These are phyloP conservation scores for Lucinisca nassula DNA, from an alignment of 2,888 invertebrate genomes.

Conservation along the genomic window DNA sequence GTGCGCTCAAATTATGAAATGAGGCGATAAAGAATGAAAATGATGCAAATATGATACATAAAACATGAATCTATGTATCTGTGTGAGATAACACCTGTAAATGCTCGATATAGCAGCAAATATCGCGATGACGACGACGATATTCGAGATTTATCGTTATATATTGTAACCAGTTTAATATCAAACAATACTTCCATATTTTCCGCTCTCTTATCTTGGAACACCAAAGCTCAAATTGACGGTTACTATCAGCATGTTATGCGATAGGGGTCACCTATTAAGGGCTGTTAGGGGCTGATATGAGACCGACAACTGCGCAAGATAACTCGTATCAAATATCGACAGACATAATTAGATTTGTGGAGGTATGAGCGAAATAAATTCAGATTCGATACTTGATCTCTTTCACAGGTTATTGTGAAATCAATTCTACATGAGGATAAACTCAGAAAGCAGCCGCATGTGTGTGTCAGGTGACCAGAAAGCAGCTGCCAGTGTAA, in stretches of 20 bases:
- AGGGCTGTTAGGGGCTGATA: slow-evolving; percentile 14
- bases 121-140: no score
- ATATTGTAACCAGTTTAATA: no score
- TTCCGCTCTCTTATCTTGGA: not conserved
- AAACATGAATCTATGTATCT: no score
- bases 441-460: not conserved
- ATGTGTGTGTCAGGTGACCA: not conserved
- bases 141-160: no score
- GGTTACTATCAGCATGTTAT: slow-evolving; percentile 7
- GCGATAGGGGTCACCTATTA: slow-evolving; percentile 16
- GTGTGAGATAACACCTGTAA: no score
- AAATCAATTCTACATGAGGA: not conserved
- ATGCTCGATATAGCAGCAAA: no score
- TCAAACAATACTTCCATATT: slow-evolving; percentile 2
- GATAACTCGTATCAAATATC: slow-evolving; percentile 7
- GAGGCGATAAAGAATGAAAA: no score
- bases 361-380: not conserved
- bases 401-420: not conserved
- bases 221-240: not conserved
- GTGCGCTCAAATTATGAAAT: no score
- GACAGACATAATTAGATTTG: not conserved
- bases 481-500: no score
- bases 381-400: slow-evolving; percentile 11
- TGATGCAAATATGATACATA: no score
- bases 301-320: not conserved